Conservation (phyloP, 23 tunicate species). For the Oikopleura vanhoeffeni region DNA sequence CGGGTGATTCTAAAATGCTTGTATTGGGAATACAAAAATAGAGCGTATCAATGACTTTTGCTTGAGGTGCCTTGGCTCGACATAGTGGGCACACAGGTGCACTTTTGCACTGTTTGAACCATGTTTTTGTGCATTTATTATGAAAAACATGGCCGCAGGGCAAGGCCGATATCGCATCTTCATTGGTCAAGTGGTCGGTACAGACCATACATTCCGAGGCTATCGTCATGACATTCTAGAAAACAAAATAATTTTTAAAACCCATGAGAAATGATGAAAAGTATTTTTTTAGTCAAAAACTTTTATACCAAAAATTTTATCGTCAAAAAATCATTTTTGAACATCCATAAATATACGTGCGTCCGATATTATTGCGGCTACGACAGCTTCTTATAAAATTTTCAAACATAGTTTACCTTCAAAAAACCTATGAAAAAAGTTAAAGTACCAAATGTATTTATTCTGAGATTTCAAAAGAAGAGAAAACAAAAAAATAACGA, state of each 20-base stretch:
- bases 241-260: too few relatives aligned
- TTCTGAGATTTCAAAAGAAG: too few relatives aligned
- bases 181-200: constrained; percentile 1
- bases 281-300: background rate
- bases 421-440: too few relatives aligned
- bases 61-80: background rate
- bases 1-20: background rate
- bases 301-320: background rate
- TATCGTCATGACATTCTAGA: too few relatives aligned
- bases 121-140: background rate
- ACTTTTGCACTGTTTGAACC: constrained; percentile 13
- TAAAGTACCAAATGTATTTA: too few relatives aligned
- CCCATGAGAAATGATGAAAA: background rate
- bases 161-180: background rate
- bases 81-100: background rate
- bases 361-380: too few relatives aligned
- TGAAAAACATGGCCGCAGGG: constrained; percentile 9
- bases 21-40: background rate
- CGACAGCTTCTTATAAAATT: too few relatives aligned
- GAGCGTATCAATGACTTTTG: background rate
- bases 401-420: too few relatives aligned
- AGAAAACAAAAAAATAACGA: too few relatives aligned
- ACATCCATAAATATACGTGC: too few relatives aligned
- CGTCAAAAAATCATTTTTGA: too few relatives aligned
- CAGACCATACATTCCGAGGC: constrained; percentile 10